phyloP scores from a whole-genome alignment of 2,888 invertebrate species.

The Mesopsocus fuscifrons region DNA sequence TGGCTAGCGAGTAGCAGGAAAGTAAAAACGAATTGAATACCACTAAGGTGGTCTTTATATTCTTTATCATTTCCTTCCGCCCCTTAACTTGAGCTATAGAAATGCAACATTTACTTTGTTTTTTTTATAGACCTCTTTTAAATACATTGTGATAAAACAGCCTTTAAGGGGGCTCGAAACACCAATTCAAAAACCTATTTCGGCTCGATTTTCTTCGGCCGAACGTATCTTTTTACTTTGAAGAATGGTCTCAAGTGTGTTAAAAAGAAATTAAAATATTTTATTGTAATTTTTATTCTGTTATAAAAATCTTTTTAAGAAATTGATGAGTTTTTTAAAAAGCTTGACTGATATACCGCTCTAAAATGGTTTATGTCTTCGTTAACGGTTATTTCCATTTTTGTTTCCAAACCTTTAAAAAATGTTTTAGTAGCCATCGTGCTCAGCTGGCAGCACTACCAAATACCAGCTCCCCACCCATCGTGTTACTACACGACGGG shows the following conservation, averaged over 20 bases:
- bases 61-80: background rate
- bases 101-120: background rate
- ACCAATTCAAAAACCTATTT: background rate
- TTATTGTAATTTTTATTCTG: conserved; percentile 6
- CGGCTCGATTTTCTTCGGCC: background rate
- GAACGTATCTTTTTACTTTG: background rate
- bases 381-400: background rate
- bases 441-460: no score
- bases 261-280: conserved; percentile 6
- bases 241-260: background rate
- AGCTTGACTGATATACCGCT: background rate
- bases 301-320: conserved; percentile 2
- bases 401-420: no score
- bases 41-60: background rate
- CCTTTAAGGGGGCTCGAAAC: background rate
- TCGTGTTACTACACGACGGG: no score
- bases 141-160: conserved; percentile 4
- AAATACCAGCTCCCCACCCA: no score
- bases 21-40: no score
- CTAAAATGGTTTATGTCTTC: background rate
- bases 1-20: no score
- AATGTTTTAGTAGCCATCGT: no score
- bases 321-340: conserved; percentile 6
- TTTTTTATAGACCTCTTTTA: conserved; percentile 3
- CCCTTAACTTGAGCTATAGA: background rate